A percentile compares a stretch with the other conserved stretches of the same genome.
These are phyloP conservation scores for Porphyrio hochstetteri DNA, from an alignment of 2,113 vertebrate species.

Conservation along the genomic window DNA sequence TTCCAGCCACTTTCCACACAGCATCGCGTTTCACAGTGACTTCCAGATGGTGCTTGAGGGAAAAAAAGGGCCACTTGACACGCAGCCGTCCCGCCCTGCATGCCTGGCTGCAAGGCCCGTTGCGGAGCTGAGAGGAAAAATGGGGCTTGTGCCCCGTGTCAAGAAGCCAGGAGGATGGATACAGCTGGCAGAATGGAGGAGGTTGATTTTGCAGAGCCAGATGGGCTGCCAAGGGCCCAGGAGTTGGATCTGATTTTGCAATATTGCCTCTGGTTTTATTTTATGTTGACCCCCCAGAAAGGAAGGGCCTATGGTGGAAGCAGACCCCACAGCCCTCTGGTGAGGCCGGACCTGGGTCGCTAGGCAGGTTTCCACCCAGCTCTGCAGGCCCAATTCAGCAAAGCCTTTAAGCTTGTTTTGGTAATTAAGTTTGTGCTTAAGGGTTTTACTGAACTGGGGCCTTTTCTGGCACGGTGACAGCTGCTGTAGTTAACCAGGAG, in stretches of 20 bases:
- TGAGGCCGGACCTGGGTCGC: rapidly evolving
- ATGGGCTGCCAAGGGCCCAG: background rate
- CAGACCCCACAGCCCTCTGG: rapidly evolving
- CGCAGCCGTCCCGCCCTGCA: background rate
- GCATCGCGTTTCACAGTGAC: slow-evolving; percentile 58
- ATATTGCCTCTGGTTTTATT: background rate
- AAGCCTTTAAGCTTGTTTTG: background rate
- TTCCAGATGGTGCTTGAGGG: slow-evolving; percentile 58
- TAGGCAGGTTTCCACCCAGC: background rate
- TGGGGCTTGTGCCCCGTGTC: background rate
- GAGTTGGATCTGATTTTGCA: background rate
- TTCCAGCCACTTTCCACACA: slow-evolving; percentile 73
- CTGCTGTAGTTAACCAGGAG: background rate
- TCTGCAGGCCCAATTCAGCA: background rate
- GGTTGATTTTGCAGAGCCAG: background rate
- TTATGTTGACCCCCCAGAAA: background rate
- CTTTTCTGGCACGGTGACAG: background rate
- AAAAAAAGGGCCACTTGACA: background rate
- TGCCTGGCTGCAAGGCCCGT: rapidly evolving
- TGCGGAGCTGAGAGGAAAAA: background rate
- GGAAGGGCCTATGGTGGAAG: background rate
- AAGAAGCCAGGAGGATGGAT: background rate
- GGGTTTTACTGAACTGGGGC: background rate
- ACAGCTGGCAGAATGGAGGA: background rate
- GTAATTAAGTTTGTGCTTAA: background rate